Evolutionary conservation across 2,888 invertebrate species (phyloP), one percentile per base, ranked within the genome.

Genomic region (Slavum lentiscoides): DNA sequence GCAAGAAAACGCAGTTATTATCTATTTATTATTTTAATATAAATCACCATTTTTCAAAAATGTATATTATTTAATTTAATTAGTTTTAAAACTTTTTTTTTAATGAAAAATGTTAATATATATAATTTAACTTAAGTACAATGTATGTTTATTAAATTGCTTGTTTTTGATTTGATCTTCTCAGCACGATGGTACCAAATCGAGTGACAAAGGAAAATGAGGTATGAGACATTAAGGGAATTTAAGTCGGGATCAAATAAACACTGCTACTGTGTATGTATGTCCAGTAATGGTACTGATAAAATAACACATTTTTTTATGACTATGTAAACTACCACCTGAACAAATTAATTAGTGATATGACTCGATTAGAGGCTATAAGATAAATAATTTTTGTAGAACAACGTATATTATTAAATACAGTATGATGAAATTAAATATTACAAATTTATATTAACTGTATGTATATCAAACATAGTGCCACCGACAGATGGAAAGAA

Each of bases 1-100:
- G 77, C 77, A 77, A 77, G 59, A 77, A 77, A 77, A 77, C 53
- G 69, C 77, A 69, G 55, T 68, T 55, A 69, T 77, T 69, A 77
- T 69, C 69, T 77, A 77, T 76, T 49, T 76, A 61, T 64, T 64
- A 66, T 67, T 59, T 59, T 67, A 67, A 23, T 75, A 76, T 62
- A 69, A 76, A 69, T 69, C 69, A 77, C 49, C 53, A 69, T 53
- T 77, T 62, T 70, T 61, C 43, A 55, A 64, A 64, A 64, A 66
- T 66, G 74, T 73, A 49, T 43, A 73, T 49, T 61, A 59, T 21
- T 39, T 72, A 72, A 53, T 70, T n/a, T 55, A n/a, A 53, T 68
- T 73, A 43, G 17, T 23, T 55, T 67, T 30, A 30, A 55, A 55
- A 55, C 4, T 5, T 61, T 61, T 61, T 30, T 64, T 64, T 37